phyloP scores from a whole-genome alignment of 2,888 invertebrate species.

The Belgica antarctica region DNA sequence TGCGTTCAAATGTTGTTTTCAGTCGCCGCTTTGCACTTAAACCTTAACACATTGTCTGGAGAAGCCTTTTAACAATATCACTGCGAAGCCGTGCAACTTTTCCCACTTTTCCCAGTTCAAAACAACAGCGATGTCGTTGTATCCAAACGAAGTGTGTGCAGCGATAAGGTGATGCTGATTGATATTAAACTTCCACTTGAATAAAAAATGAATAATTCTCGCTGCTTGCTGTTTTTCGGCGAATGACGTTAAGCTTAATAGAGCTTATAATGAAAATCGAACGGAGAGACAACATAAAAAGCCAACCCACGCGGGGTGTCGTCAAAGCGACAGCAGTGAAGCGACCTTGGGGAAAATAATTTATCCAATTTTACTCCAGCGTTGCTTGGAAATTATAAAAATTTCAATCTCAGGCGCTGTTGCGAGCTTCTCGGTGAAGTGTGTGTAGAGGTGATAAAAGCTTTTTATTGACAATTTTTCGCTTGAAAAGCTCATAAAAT shows the following conservation, averaged over 20 bases:
- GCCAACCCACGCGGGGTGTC: background rate
- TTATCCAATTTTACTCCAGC: background rate
- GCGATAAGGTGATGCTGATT: conserved; percentile 28
- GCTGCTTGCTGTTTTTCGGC: background rate
- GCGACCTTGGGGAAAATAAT: background rate
- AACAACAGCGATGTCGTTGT: too few species aligned
- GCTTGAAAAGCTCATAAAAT: background rate
- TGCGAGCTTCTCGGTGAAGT: background rate
- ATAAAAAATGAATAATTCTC: conserved; percentile 1
- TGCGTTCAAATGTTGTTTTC: too few species aligned
- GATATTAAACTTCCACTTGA: conserved; percentile 39
- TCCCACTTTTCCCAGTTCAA: too few species aligned
- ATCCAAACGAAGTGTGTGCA: too few species aligned
- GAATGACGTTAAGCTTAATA: conserved; percentile 9
- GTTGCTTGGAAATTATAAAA: background rate
- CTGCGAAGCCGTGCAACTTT: too few species aligned
- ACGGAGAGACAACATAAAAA: background rate
- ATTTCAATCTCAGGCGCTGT: background rate
- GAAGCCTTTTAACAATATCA: too few species aligned
- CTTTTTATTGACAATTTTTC: conserved; percentile 7
- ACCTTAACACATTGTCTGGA: too few species aligned
- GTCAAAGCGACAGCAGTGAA: background rate
- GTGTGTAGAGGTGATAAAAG: background rate
- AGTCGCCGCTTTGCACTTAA: too few species aligned
- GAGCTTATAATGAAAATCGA: conserved; percentile 1